phyloP scores from a whole-genome alignment of 2,113 vertebrate genomes.

The Phyllostomus discolor region DNA sequence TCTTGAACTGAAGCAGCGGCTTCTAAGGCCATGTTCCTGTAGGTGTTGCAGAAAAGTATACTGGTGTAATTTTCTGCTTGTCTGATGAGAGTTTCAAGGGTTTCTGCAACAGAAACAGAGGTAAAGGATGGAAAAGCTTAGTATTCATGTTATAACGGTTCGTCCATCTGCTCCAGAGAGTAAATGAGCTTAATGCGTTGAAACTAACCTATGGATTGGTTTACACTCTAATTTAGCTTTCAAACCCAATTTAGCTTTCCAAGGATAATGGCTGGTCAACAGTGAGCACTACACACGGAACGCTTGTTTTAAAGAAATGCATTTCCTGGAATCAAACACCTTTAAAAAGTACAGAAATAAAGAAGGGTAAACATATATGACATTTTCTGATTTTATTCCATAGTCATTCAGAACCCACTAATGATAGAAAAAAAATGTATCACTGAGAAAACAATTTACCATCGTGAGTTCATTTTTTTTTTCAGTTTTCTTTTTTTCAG shows the following conservation, averaged over 20 bases:
- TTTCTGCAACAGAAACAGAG: slow-evolving; percentile 81
- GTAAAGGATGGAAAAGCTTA: background rate
- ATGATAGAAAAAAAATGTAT: background rate
- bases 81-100: slow-evolving; percentile 84
- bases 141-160: background rate
- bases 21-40: slow-evolving; percentile 82
- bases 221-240: too few relatives aligned
- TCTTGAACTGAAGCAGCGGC: slow-evolving; percentile 77
- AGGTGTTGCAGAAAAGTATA: slow-evolving; percentile 79
- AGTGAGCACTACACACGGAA: background rate
- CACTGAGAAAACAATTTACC: background rate
- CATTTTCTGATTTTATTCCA: background rate
- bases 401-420: background rate
- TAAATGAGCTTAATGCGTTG: background rate
- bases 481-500: background rate
- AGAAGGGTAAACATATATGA: background rate
- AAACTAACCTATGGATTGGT: background rate
- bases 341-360: background rate
- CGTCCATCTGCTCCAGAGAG: background rate
- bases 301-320: background rate
- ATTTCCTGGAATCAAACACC: background rate
- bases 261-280: background rate
- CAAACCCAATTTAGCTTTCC: background rate
- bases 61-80: slow-evolving; percentile 89
- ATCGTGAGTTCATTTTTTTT: background rate